phyloP scores from a whole-genome alignment of 2,113 vertebrate genomes.

The Lepisosteus oculatus region DNA sequence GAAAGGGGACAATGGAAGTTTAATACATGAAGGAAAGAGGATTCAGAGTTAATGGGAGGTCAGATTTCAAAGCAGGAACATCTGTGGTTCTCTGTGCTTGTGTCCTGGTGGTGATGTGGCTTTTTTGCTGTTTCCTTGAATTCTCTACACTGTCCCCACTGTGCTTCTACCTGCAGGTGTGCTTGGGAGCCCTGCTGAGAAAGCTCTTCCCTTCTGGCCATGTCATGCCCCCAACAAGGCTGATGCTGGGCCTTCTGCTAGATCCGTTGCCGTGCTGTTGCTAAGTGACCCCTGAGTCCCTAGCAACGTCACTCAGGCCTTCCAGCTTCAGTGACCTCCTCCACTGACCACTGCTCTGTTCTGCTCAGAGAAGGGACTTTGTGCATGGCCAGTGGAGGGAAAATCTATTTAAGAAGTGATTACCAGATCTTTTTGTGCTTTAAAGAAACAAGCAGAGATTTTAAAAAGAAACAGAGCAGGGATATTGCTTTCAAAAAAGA shows the following conservation, averaged over 20 bases:
- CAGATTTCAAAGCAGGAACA: constrained; percentile 35
- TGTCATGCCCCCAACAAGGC: constrained; percentile 37
- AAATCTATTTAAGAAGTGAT: constrained; percentile 8
- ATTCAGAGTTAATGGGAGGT: constrained; percentile 27
- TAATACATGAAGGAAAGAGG: constrained; percentile 24
- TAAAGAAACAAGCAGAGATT: background rate
- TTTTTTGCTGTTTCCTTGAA: constrained; percentile 20
- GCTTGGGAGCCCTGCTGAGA: constrained; percentile 25
- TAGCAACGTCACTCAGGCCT: constrained; percentile 16
- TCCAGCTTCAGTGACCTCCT: constrained; percentile 21
- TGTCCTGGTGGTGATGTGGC: background rate
- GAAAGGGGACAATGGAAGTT: background rate
- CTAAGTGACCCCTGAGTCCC: constrained; percentile 33
- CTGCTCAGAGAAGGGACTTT: constrained; percentile 25
- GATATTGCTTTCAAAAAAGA: no score
- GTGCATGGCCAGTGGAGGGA: constrained; percentile 19
- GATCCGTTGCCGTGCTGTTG: constrained; percentile 35
- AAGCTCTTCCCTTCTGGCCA: constrained; percentile 18
- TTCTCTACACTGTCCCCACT: constrained; percentile 13
- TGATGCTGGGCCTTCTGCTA: constrained; percentile 18
- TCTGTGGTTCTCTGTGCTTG: constrained; percentile 23
- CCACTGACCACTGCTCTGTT: constrained; percentile 18
- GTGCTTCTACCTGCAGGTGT: constrained; percentile 36
- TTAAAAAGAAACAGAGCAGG: no score
- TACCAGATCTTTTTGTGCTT: constrained; percentile 20